Evolutionary conservation across 2,113 vertebrate genomes (phyloP).

Genomic region (Rhinolophus ferrumequinum): DNA sequence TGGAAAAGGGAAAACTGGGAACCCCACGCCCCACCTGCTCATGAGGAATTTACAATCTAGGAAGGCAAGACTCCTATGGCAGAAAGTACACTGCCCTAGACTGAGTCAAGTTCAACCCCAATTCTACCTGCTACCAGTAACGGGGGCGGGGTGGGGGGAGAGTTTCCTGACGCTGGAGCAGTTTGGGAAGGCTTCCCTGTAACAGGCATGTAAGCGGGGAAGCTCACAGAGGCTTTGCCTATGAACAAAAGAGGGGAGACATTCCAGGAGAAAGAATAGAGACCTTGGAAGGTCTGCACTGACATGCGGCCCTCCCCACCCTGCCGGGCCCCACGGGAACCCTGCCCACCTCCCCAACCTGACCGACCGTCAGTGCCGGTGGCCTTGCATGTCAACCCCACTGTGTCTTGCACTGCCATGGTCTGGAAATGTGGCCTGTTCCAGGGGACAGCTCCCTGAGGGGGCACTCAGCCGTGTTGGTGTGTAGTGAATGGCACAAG

Average conservation of each 20-base stretch:
- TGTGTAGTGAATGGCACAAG: background rate
- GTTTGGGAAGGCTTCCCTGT: background rate
- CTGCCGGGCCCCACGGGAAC: no score
- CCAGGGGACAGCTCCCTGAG: accelerated
- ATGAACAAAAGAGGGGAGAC: background rate
- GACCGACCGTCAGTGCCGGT: no score
- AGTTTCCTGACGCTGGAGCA: background rate
- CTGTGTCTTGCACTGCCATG: background rate
- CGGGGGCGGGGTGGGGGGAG: background rate
- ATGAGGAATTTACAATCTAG: background rate
- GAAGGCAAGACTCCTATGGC: background rate
- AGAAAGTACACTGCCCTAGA: background rate
- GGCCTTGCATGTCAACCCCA: background rate
- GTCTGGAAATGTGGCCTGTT: background rate
- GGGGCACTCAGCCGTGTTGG: accelerated
- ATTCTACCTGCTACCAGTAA: background rate
- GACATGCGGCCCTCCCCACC: accelerated
- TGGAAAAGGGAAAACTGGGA: background rate
- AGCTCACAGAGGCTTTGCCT: background rate
- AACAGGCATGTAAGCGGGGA: background rate
- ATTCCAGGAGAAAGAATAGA: background rate
- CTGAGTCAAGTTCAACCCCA: background rate
- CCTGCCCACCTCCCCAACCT: background rate
- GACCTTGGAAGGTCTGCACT: background rate
- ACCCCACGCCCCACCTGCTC: no score